Conservation (phyloP, 2,797 vertebrate species). For the Urosaurus nigricauda region DNA sequence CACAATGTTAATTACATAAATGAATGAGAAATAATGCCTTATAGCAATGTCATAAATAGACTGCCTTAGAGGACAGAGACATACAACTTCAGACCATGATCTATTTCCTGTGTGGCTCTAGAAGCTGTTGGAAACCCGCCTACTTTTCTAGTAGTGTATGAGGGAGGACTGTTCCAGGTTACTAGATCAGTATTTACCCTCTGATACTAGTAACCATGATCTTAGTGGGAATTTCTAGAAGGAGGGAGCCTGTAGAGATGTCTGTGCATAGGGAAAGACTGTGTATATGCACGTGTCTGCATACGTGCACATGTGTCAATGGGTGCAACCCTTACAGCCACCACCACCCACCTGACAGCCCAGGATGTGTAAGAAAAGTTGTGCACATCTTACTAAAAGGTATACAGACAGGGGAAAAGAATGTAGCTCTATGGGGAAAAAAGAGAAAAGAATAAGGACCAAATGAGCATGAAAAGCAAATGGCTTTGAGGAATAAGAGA, state of each 20-base stretch:
- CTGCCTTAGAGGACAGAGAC: neutral
- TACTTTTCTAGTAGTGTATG: neutral
- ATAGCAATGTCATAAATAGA: neutral
- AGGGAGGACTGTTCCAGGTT: neutral
- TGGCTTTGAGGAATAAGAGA: neutral
- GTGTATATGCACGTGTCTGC: neutral
- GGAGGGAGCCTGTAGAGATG: neutral
- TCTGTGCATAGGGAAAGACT: neutral
- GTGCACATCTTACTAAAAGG: neutral
- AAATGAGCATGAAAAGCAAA: conserved; percentile 18
- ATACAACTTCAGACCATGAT: neutral
- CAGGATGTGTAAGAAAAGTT: neutral
- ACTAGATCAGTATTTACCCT: neutral
- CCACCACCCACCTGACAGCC: neutral
- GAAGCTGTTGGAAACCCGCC: neutral
- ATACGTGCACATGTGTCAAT: neutral
- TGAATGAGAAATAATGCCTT: neutral
- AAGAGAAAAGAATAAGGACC: neutral
- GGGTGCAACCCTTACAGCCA: too few relatives aligned
- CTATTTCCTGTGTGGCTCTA: neutral
- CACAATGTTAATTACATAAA: neutral
- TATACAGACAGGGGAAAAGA: neutral
- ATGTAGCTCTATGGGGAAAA: neutral
- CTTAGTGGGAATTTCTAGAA: neutral
- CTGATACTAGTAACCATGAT: neutral